These are phyloP conservation scores for Leptopilina myrica DNA, from an alignment of 2,888 invertebrate genomes.

Conservation along the genomic window DNA sequence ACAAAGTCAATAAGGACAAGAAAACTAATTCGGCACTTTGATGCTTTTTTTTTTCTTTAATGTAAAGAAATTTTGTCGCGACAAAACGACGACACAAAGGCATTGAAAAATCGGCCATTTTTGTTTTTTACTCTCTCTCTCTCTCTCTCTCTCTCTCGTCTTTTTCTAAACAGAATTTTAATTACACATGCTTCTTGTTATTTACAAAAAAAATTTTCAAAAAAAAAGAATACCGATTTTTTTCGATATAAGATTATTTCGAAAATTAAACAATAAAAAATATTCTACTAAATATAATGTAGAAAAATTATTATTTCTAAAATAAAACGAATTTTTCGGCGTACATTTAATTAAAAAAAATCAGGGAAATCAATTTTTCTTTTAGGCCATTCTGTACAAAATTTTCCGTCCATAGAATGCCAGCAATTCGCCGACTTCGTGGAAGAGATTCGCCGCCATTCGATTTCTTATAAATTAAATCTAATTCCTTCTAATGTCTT, in stretches of 20 bases:
- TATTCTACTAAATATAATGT: too few species aligned
- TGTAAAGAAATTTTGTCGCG: slow-evolving; percentile 54
- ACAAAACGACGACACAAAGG: slow-evolving; percentile 29
- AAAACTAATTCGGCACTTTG: slow-evolving; percentile 50
- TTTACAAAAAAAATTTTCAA: too few species aligned
- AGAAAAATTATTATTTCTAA: too few species aligned
- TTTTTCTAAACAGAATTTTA: too few species aligned
- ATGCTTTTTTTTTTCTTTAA: slow-evolving; percentile 56
- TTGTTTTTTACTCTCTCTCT: background rate
- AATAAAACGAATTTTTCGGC: too few species aligned
- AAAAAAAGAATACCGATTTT: too few species aligned
- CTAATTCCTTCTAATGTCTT: slow-evolving; percentile 55
- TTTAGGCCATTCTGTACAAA: slow-evolving; percentile 32
- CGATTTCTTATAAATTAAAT: slow-evolving; percentile 64
- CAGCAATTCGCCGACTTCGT: slow-evolving; percentile 60
- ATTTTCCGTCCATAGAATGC: slow-evolving; percentile 12
- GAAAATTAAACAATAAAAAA: background rate
- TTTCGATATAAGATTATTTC: too few species aligned
- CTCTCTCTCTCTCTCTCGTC: too few species aligned
- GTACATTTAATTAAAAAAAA: too few species aligned
- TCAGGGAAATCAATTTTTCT: background rate
- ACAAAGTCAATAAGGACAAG: slow-evolving; percentile 61
- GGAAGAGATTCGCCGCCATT: slow-evolving; percentile 70
- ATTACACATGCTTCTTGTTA: too few species aligned
- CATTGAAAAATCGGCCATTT: slow-evolving; percentile 2